These are phyloP conservation scores for Pogoniulus pusillus DNA, from an alignment of 2,797 vertebrate species.

Conservation along the genomic window DNA sequence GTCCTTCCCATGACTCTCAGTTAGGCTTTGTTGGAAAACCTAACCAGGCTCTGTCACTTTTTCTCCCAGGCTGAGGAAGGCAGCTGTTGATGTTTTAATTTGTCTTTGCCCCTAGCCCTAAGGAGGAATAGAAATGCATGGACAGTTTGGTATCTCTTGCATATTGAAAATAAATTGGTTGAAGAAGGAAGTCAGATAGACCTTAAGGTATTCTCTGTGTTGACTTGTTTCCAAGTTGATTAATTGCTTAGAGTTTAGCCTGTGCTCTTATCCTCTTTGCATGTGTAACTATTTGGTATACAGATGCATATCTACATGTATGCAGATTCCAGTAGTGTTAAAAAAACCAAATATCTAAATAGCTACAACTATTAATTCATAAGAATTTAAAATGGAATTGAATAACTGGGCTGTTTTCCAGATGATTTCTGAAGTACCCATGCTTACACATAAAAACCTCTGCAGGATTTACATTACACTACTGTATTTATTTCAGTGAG, in stretches of 20 bases:
- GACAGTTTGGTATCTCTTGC: slow-evolving; percentile 2
- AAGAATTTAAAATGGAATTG: slow-evolving; percentile 49
- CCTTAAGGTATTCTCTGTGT: slow-evolving; percentile 45
- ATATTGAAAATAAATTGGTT: slow-evolving; percentile 51
- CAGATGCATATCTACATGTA: neutral
- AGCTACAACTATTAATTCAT: slow-evolving; percentile 18
- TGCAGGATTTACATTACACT: slow-evolving; percentile 11
- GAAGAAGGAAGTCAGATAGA: slow-evolving; percentile 53
- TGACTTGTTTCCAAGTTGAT: slow-evolving; percentile 48
- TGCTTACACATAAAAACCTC: slow-evolving; percentile 39
- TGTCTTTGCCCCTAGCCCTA: neutral
- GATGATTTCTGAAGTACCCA: slow-evolving; percentile 40
- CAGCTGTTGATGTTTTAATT: neutral
- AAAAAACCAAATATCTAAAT: slow-evolving; percentile 8
- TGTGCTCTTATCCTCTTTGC: neutral
- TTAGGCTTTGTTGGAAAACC: neutral
- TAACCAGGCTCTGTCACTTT: neutral
- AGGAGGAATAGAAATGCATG: neutral
- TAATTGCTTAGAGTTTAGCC: slow-evolving; percentile 26
- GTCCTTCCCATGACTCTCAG: neutral
- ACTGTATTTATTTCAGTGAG: slow-evolving; percentile 37
- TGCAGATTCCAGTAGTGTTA: neutral
- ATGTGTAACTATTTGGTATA: slow-evolving; percentile 17
- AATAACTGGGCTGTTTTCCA: slow-evolving; percentile 53
- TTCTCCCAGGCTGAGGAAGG: neutral